phyloP scores from a whole-genome alignment of 2,113 vertebrate species.

The Periophthalmodon schlosseri region DNA sequence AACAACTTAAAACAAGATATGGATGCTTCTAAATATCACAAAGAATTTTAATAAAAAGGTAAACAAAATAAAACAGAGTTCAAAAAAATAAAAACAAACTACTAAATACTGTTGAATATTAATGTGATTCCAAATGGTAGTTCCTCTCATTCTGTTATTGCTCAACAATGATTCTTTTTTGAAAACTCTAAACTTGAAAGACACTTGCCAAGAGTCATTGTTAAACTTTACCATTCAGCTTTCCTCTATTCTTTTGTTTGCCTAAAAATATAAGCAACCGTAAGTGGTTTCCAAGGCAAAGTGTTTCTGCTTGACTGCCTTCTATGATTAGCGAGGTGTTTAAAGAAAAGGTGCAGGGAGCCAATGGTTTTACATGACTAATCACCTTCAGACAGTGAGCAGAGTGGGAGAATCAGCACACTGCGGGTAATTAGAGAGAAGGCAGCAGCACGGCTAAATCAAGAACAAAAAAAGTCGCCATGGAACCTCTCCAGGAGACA shows the following conservation, averaged over 20 bases:
- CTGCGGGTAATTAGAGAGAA: conserved; percentile 20
- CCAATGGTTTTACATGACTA: conserved; percentile 32
- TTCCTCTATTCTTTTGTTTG: conserved; percentile 17
- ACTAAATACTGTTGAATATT: neutral
- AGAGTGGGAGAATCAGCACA: conserved; percentile 29
- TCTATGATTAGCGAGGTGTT: conserved; percentile 35
- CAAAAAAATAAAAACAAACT: neutral
- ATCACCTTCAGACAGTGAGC: conserved; percentile 40
- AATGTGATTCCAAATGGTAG: too few species aligned
- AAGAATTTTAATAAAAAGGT: too few species aligned
- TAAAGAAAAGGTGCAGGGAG: conserved; percentile 24
- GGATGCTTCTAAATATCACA: neutral
- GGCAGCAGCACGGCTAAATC: conserved; percentile 23
- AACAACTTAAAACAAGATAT: too few species aligned
- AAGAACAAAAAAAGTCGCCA: conserved; percentile 24
- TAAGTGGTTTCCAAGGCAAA: conserved; percentile 46
- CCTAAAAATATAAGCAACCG: conserved; percentile 39
- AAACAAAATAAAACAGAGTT: neutral
- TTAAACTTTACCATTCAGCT: neutral
- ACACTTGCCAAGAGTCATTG: neutral
- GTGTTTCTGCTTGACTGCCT: conserved; percentile 17
- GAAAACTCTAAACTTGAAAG: neutral
- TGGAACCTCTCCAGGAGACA: conserved; percentile 30
- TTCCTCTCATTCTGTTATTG: too few species aligned
- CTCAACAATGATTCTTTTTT: too few species aligned